A percentile compares a stretch with the other conserved stretches of the same genome.
Conservation (phyloP, 2,888 invertebrate genomes). For the Seira musarum region DNA sequence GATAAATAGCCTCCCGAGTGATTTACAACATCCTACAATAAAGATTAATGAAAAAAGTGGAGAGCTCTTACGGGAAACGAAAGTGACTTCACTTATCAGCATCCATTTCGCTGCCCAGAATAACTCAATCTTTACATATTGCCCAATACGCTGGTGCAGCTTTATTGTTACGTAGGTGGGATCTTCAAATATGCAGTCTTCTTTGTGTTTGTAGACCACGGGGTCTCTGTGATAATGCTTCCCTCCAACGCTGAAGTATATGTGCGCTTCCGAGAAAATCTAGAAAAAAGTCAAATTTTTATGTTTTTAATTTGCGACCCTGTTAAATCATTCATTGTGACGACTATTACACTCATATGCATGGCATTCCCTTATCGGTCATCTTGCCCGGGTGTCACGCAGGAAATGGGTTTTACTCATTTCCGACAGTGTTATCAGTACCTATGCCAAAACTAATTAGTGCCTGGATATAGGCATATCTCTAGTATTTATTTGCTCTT, state of each 20-base stretch:
- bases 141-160: constrained; percentile 85
- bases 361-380: no score
- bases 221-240: constrained; percentile 84
- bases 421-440: no score
- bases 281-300: no score
- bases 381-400: no score
- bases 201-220: constrained; percentile 79
- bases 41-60: not conserved
- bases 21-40: not conserved
- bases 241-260: constrained; percentile 88
- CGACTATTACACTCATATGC: no score
- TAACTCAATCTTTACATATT: constrained; percentile 84
- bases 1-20: no score
- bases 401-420: no score
- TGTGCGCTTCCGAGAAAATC: constrained; percentile 86
- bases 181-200: constrained; percentile 85
- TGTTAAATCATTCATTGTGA: no score
- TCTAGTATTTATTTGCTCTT: no score
- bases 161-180: constrained; percentile 88
- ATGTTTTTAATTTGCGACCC: no score
- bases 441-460: no score
- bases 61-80: constrained; percentile 80
- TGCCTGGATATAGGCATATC: no score
- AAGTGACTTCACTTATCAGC: constrained; percentile 90
- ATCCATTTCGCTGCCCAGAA: constrained; percentile 90